phyloP scores from a whole-genome alignment of 2,888 invertebrate genomes.

The Agrochola circellaris region DNA sequence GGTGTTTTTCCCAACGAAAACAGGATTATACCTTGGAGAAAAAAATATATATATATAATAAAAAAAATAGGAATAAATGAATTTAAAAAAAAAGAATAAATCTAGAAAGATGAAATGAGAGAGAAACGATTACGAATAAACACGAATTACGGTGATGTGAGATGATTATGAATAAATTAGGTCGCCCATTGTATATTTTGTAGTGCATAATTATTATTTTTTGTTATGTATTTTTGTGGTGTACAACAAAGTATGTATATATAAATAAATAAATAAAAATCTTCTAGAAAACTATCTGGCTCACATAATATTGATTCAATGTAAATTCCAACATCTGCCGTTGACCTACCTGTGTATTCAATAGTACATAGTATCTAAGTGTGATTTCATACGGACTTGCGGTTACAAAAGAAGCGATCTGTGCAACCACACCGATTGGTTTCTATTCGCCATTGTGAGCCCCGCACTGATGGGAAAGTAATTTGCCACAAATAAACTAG shows the following conservation, averaged over 20 bases:
- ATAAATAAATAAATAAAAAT: no score
- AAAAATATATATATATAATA: no score
- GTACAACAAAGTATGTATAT: no score
- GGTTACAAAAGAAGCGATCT: conserved; percentile 83
- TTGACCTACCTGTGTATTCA: conserved; percentile 59
- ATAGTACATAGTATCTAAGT: conserved; percentile 62
- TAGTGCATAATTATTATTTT: no score
- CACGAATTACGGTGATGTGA: no score
- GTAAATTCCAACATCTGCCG: conserved; percentile 33
- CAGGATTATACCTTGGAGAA: background rate
- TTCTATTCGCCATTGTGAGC: conserved; percentile 75
- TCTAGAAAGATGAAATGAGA: no score
- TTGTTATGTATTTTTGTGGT: no score
- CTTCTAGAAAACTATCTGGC: conserved; percentile 2
- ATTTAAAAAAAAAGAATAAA: no score
- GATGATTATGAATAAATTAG: no score
- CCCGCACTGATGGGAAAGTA: conserved; percentile 78
- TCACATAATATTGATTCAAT: conserved; percentile 29
- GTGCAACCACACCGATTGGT: conserved; percentile 80
- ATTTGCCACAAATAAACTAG: conserved; percentile 75
- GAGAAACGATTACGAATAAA: no score
- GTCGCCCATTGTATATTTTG: no score
- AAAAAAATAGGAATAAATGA: no score
- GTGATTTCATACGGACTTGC: conserved; percentile 78
- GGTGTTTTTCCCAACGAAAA: background rate